Evolutionary conservation across 2,113 vertebrate genomes (phyloP).

Genomic region (Scatophagus argus): DNA sequence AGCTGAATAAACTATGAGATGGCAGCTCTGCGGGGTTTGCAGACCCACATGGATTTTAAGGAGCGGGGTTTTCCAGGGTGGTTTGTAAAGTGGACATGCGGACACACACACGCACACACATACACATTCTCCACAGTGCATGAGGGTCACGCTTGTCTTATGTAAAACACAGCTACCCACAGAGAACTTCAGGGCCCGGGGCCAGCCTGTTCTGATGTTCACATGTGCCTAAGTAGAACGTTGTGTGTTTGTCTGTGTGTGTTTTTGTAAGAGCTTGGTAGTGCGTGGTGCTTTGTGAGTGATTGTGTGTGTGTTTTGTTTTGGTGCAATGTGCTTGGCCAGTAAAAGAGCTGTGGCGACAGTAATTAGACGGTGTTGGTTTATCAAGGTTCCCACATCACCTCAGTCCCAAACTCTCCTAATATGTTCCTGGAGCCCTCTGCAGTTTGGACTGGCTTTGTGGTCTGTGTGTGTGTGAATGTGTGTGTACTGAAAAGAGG

Average conservation of each 20-base stretch:
- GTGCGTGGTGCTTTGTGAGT: constrained; percentile 36
- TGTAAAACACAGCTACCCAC: constrained; percentile 67
- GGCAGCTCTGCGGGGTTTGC: constrained; percentile 58
- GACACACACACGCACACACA: constrained; percentile 37
- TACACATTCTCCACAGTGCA: constrained; percentile 39
- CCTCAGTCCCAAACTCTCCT: constrained; percentile 57
- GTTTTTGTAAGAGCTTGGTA: constrained; percentile 24
- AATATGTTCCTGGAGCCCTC: constrained; percentile 61
- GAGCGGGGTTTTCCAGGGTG: constrained; percentile 72
- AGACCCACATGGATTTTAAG: constrained; percentile 61
- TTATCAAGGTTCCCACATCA: constrained; percentile 66
- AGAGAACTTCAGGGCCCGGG: constrained; percentile 38
- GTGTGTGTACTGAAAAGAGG: constrained; percentile 44
- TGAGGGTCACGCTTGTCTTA: constrained; percentile 68
- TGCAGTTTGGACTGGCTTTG: constrained; percentile 42
- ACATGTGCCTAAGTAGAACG: constrained; percentile 42
- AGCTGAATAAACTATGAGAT: constrained; percentile 74
- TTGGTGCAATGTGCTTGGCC: constrained; percentile 51
- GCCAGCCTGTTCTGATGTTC: constrained; percentile 58
- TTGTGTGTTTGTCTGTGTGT: constrained; percentile 37
- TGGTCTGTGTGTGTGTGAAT: constrained; percentile 25
- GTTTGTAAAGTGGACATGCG: constrained; percentile 56
- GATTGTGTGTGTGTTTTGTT: constrained; percentile 53
- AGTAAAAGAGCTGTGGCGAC: constrained; percentile 54
- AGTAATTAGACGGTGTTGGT: constrained; percentile 67